Evolutionary conservation across 2,888 invertebrate species (phyloP).

Genomic region (Drosophila trichaetosa): DNA sequence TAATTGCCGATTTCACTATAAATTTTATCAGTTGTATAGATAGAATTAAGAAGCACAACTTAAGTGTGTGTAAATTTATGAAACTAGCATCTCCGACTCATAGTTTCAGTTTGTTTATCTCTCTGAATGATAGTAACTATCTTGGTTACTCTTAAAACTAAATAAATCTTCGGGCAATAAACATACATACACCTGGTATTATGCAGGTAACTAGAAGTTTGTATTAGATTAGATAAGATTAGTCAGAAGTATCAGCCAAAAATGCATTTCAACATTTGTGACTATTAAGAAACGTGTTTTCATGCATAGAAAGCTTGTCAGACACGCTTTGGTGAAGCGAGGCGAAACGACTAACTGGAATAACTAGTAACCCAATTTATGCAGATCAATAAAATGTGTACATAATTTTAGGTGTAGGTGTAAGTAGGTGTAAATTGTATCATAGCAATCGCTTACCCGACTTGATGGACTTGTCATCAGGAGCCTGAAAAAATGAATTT

Average conservation of each 20-base stretch:
- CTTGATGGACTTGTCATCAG: slow-evolving; percentile 86
- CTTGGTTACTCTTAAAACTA: not conserved
- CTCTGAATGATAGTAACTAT: not conserved
- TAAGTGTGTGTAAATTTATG: not conserved
- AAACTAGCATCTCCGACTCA: not conserved
- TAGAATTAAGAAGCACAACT: not conserved
- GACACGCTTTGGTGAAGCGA: slow-evolving; percentile 9
- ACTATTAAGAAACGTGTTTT: not conserved
- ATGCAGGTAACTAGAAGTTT: not conserved
- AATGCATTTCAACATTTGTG: not conserved
- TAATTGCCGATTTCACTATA: slow-evolving; percentile 63
- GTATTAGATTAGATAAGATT: not conserved
- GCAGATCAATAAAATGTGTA: not conserved
- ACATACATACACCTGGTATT: not conserved
- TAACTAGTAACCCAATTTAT: not conserved
- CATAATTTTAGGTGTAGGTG: not conserved
- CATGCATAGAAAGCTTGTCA: not conserved
- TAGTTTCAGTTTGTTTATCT: not conserved
- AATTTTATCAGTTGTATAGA: slow-evolving; percentile 16
- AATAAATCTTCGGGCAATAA: not conserved
- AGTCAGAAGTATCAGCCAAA: not conserved
- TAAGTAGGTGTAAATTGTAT: not conserved
- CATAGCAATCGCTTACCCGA: slow-evolving; percentile 86
- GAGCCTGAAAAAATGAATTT: slow-evolving; percentile 69
- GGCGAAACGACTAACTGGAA: not conserved